Conservation (phyloP, 2,888 invertebrate genomes). For the Macrophya annulata region DNA sequence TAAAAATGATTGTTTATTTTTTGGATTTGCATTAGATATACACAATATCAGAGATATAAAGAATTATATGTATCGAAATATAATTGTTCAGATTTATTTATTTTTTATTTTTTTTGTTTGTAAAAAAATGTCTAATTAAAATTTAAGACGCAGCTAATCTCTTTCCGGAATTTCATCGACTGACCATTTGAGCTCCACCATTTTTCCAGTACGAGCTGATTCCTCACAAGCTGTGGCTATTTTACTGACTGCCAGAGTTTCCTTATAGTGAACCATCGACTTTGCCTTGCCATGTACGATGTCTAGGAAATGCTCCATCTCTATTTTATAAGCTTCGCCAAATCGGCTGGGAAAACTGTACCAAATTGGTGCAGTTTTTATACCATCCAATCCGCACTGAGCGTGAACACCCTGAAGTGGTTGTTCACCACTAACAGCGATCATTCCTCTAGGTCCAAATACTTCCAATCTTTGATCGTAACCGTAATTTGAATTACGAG, state of each 20-base stretch:
- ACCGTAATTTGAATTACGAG: constrained; percentile 84
- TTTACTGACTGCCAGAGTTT: constrained; percentile 82
- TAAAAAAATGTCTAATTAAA: background rate
- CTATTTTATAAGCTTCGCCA: constrained; percentile 80
- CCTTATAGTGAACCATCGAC: constrained; percentile 80
- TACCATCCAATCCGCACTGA: constrained; percentile 78
- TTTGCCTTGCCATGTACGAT: constrained; percentile 80
- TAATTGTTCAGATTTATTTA: background rate
- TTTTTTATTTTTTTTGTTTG: background rate
- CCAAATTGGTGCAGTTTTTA: constrained; percentile 81
- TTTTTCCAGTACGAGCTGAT: constrained; percentile 81
- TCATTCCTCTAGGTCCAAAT: constrained; percentile 83
- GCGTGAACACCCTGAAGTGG: constrained; percentile 80
- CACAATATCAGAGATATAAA: background rate
- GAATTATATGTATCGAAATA: no score
- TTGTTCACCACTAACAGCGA: constrained; percentile 82
- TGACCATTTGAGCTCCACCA: constrained; percentile 81
- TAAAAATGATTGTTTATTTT: background rate
- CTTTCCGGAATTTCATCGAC: constrained; percentile 78
- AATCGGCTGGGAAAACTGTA: constrained; percentile 85
- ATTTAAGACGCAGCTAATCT: constrained; percentile 65
- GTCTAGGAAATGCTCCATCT: constrained; percentile 84
- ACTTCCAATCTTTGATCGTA: constrained; percentile 87
- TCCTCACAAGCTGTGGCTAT: constrained; percentile 83
- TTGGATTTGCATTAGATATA: no score